phyloP scores from a whole-genome alignment of 2,888 invertebrate species.

The Archips xylosteana region DNA sequence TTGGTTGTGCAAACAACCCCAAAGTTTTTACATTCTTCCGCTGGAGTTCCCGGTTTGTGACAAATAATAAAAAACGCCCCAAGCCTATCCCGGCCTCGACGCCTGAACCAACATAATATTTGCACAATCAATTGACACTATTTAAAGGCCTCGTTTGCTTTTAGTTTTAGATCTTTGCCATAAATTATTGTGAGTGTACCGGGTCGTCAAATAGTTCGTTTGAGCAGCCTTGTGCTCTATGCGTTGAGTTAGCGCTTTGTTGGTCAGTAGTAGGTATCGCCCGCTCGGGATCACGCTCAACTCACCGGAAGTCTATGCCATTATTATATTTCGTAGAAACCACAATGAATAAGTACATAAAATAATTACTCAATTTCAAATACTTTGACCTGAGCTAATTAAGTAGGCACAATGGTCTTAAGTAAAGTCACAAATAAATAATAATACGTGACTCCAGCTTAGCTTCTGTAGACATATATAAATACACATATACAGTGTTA shows the following conservation, averaged over 20 bases:
- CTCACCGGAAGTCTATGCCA: conserved; percentile 36
- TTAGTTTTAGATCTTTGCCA: conserved; percentile 62
- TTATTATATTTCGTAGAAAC: conserved; percentile 39
- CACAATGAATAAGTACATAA: conserved; percentile 9
- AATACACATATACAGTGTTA: neutral
- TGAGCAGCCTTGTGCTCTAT: conserved; percentile 8
- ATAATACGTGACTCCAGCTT: neutral
- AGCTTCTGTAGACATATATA: neutral
- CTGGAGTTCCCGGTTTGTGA: conserved; percentile 42
- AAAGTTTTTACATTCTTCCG: conserved; percentile 47
- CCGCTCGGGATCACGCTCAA: conserved; percentile 13
- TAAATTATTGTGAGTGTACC: conserved; percentile 61
- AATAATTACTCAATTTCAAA: neutral
- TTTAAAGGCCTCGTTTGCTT: conserved; percentile 60
- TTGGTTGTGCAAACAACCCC: conserved; percentile 41
- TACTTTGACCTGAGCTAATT: neutral
- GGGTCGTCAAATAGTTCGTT: conserved; percentile 54
- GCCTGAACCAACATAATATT: conserved; percentile 49
- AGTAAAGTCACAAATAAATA: neutral
- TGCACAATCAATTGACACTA: conserved; percentile 60
- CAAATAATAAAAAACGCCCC: conserved; percentile 29
- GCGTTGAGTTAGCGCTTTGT: conserved; percentile 11
- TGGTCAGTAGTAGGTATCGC: conserved; percentile 1
- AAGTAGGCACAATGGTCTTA: neutral
- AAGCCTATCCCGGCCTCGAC: conserved; percentile 17